A percentile compares a stretch with the other conserved stretches of the same genome.
phyloP scores from a whole-genome alignment of 1,140 invertebrate genomes.

The Maconellicoccus hirsutus region DNA sequence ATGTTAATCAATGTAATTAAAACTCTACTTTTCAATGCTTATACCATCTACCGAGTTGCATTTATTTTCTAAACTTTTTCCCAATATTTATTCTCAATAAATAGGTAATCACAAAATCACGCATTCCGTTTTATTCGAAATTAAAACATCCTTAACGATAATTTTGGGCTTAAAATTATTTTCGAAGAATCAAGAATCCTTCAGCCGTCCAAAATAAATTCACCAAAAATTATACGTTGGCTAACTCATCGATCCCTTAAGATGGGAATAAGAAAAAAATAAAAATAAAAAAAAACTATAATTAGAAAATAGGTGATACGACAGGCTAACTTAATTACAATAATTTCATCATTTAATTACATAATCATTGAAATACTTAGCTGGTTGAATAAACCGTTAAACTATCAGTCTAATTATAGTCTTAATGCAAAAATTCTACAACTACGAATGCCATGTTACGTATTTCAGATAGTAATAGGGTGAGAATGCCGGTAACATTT shows the following conservation, averaged over 20 bases:
- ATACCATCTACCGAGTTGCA: too few relatives aligned
- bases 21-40: too few relatives aligned
- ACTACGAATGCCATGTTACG: not conserved
- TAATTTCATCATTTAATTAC: not conserved
- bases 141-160: too few relatives aligned
- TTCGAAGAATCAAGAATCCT: too few relatives aligned
- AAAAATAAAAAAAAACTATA: not conserved
- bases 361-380: conserved; percentile 9
- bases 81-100: too few relatives aligned
- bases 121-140: too few relatives aligned
- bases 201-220: not conserved
- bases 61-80: too few relatives aligned
- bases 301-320: conserved; percentile 9
- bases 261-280: not conserved
- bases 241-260: not conserved
- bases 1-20: too few relatives aligned
- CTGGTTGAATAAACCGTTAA: not conserved
- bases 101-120: too few relatives aligned
- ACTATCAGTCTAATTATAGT: not conserved
- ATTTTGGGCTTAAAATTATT: too few relatives aligned
- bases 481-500: not conserved
- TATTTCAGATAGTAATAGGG: not conserved
- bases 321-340: not conserved
- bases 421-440: not conserved
- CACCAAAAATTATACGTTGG: not conserved